Evolutionary conservation across 2,113 vertebrate species (phyloP).

Genomic region (Prunella himalayana): DNA sequence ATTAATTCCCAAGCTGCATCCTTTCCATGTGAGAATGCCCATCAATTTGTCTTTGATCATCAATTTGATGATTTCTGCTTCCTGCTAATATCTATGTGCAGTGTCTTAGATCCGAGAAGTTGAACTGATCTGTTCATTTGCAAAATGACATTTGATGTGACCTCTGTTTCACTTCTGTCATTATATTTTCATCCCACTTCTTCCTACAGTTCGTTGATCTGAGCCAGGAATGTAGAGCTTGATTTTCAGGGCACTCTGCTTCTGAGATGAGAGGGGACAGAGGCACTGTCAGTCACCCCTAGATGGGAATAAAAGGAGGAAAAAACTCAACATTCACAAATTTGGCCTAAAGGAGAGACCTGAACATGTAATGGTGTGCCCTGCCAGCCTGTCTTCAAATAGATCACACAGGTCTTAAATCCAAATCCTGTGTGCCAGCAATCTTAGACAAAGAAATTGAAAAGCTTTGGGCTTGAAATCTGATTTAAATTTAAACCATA

Average conservation of each 20-base stretch:
- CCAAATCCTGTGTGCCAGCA: not conserved
- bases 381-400: not conserved
- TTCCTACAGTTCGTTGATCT: not conserved
- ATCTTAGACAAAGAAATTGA: not conserved
- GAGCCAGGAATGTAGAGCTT: not conserved
- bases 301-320: not conserved
- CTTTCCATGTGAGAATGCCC: not conserved
- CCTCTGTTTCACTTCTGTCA: not conserved
- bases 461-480: conserved; percentile 15
- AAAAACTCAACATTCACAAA: not conserved
- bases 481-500: conserved; percentile 43
- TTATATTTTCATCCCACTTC: not conserved
- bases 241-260: not conserved
- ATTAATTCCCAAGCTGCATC: not conserved
- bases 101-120: not conserved
- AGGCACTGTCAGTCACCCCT: not conserved
- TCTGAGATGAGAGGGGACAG: not conserved
- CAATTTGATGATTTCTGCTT: not conserved
- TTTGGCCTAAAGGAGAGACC: not conserved
- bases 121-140: not conserved
- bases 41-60: not conserved
- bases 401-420: not conserved
- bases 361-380: not conserved
- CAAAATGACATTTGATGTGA: not conserved
- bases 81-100: not conserved